Evolutionary conservation across 2,797 vertebrate species (phyloP).

Genomic region (Scyliorhinus canicula): DNA sequence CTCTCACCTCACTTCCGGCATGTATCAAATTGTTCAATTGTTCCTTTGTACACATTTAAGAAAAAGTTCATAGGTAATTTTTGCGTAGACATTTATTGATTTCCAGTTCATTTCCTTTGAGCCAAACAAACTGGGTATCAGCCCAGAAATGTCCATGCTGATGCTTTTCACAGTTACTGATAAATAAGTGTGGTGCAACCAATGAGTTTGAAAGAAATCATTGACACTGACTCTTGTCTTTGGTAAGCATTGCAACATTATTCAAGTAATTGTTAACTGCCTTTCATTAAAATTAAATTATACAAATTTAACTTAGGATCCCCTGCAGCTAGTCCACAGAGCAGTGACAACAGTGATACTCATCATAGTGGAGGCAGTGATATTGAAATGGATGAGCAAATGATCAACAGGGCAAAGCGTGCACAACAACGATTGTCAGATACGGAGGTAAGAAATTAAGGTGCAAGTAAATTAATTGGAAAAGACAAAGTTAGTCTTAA

Average conservation of each 20-base stretch:
- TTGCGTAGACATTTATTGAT: not conserved
- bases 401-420: constrained; percentile 82
- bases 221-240: not conserved
- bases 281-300: not conserved
- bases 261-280: not conserved
- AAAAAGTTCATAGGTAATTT: not conserved
- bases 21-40: not conserved
- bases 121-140: not conserved
- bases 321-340: constrained; percentile 89
- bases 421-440: constrained; percentile 89
- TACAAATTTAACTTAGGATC: constrained; percentile 66
- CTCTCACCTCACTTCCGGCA: no score
- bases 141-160: not conserved
- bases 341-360: constrained; percentile 96
- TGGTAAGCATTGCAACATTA: not conserved
- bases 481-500: not conserved
- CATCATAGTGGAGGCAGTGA: constrained; percentile 95
- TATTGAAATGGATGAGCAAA: constrained; percentile 96
- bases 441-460: constrained; percentile 72
- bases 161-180: not conserved
- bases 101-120: not conserved
- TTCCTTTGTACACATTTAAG: not conserved
- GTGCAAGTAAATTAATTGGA: not conserved
- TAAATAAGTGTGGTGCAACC: not conserved
- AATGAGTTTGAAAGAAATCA: not conserved